A percentile compares a stretch with the other conserved stretches of the same genome.
Evolutionary conservation across 2,797 vertebrate species (phyloP).

Genomic region (Capromys pilorides): DNA sequence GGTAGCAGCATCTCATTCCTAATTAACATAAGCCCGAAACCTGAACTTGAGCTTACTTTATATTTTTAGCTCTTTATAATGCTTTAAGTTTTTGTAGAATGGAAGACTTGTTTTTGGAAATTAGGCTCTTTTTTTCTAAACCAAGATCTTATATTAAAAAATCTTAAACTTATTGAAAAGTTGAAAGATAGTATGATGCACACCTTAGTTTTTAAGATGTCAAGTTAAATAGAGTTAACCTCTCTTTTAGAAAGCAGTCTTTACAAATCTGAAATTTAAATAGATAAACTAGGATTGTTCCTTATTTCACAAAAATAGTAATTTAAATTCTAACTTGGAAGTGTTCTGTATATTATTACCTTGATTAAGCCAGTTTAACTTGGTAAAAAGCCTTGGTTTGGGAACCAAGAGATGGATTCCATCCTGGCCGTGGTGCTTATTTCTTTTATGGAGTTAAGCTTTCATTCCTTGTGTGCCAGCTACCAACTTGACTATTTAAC

Average conservation of each 20-base stretch:
- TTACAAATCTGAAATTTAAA: slow-evolving; percentile 20
- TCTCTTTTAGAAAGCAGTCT: slow-evolving; percentile 17
- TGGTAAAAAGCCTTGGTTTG: neutral
- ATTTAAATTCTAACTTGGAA: slow-evolving; percentile 46
- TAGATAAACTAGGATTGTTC: slow-evolving; percentile 13
- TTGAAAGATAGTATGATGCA: slow-evolving; percentile 16
- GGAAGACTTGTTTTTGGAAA: slow-evolving; percentile 7
- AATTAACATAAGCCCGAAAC: neutral
- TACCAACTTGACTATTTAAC: neutral
- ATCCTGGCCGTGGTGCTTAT: neutral
- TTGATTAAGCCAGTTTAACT: neutral
- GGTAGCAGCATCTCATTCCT: neutral
- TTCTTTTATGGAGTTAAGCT: neutral
- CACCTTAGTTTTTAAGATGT: slow-evolving; percentile 34
- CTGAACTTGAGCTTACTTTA: slow-evolving; percentile 3
- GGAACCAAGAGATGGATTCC: neutral
- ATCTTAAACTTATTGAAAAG: neutral
- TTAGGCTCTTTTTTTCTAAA: neutral
- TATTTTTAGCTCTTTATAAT: neutral
- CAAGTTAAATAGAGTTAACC: neutral
- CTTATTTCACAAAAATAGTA: slow-evolving; percentile 47
- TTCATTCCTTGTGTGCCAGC: too few species aligned
- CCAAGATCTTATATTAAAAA: neutral
- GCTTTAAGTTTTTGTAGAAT: neutral
- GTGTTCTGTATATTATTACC: neutral